Conservation (phyloP, 2,888 invertebrate genomes). For the Troides oblongomaculatus region DNA sequence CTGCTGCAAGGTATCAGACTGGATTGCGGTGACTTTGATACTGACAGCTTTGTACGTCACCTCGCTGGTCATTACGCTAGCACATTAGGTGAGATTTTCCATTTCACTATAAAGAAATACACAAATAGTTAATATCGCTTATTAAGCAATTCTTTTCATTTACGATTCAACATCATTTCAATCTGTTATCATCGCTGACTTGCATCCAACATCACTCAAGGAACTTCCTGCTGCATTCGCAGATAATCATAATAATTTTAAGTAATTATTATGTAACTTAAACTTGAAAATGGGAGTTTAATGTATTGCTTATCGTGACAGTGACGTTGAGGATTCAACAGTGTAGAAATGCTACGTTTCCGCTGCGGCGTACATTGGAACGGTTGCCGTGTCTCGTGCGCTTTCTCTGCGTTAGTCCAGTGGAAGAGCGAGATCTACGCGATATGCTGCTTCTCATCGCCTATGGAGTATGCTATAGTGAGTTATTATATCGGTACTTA, state of each 20-base stretch:
- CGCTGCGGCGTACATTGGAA: slow-evolving; percentile 57
- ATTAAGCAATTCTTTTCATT: too few relatives aligned
- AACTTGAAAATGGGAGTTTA: not conserved
- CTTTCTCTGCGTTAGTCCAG: slow-evolving; percentile 54
- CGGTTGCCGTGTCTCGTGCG: slow-evolving; percentile 57
- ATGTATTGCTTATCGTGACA: slow-evolving; percentile 33
- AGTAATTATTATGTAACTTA: not conserved
- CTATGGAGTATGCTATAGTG: slow-evolving; percentile 63
- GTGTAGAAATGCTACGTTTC: slow-evolving; percentile 57
- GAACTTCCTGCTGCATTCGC: too few relatives aligned
- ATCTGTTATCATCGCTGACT: too few relatives aligned
- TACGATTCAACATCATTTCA: too few relatives aligned
- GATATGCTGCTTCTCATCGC: slow-evolving; percentile 54
- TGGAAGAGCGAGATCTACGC: slow-evolving; percentile 55
- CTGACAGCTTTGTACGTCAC: slow-evolving; percentile 62
- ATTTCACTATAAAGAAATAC: too few relatives aligned
- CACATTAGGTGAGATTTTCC: slow-evolving; percentile 48
- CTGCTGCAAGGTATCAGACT: slow-evolving; percentile 59
- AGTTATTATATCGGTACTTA: slow-evolving; percentile 34
- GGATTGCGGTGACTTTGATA: slow-evolving; percentile 64
- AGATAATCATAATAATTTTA: too few relatives aligned
- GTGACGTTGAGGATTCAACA: slow-evolving; percentile 65
- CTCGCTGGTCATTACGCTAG: slow-evolving; percentile 53
- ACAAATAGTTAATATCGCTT: too few relatives aligned
- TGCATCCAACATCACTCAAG: too few relatives aligned